Evolutionary conservation across 1,140 invertebrate genomes (phyloP).

Genomic region (Batillaria attramentaria): DNA sequence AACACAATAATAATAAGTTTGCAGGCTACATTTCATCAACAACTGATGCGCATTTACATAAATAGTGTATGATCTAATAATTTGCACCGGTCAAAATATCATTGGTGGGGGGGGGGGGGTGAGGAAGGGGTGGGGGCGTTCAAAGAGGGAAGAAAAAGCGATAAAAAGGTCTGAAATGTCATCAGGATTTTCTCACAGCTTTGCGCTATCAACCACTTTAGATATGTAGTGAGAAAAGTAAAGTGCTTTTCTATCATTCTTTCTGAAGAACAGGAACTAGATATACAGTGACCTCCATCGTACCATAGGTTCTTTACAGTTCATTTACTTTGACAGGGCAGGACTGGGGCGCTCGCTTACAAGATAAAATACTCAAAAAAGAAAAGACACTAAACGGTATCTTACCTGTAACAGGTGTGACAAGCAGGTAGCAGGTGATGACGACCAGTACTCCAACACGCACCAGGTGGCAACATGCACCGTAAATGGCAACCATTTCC

Average conservation of each 20-base stretch:
- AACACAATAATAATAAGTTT: neutral
- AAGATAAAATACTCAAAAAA: neutral
- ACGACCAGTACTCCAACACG: neutral
- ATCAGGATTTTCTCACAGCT: neutral
- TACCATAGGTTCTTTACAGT: neutral
- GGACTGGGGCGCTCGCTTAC: neutral
- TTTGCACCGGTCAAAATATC: neutral
- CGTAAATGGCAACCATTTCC: neutral
- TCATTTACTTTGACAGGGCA: neutral
- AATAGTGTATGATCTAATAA: neutral
- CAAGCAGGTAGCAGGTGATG: neutral
- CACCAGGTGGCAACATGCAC: neutral
- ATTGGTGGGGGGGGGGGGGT: neutral
- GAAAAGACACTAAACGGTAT: too few relatives aligned
- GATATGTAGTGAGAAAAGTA: neutral
- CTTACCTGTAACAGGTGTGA: neutral
- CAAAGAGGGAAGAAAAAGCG: too few relatives aligned
- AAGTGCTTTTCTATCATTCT: neutral
- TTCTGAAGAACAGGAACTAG: neutral
- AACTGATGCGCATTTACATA: too few relatives aligned
- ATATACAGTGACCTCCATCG: neutral
- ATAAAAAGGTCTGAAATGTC: too few relatives aligned
- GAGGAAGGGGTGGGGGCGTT: neutral
- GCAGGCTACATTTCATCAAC: too few relatives aligned
- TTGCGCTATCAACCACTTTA: neutral